phyloP scores from a whole-genome alignment of 1,140 invertebrate species.

The Papilio polyxenes region DNA sequence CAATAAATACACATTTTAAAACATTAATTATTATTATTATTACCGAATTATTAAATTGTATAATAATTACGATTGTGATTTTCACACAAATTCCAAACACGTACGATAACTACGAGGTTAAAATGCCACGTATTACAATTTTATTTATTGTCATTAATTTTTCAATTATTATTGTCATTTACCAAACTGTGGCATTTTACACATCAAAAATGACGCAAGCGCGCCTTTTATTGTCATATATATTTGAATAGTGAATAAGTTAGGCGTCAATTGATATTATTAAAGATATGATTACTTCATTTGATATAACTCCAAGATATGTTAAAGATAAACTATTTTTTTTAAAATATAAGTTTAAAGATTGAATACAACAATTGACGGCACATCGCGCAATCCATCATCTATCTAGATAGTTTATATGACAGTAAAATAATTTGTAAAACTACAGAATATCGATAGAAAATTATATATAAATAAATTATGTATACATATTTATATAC shows the following conservation, averaged over 20 bases:
- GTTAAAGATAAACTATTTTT: constrained; percentile 43
- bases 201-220: constrained; percentile 1
- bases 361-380: constrained; percentile 64
- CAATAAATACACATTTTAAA: constrained; percentile 77
- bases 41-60: constrained; percentile 64
- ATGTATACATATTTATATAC: constrained; percentile 72
- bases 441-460: constrained; percentile 77
- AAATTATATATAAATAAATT: constrained; percentile 74
- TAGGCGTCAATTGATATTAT: constrained; percentile 3
- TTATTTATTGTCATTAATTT: constrained; percentile 55
- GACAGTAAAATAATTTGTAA: constrained; percentile 74
- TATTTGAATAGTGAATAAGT: background rate
- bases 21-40: constrained; percentile 66
- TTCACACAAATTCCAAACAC: constrained; percentile 42
- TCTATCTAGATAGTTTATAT: constrained; percentile 63
- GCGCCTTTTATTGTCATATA: background rate
- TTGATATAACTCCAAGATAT: constrained; percentile 45
- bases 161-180: constrained; percentile 52
- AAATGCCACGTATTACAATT: constrained; percentile 39
- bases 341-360: constrained; percentile 48
- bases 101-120: constrained; percentile 43
- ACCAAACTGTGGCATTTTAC: constrained; percentile 1
- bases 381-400: constrained; percentile 59
- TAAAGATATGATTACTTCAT: constrained; percentile 48
- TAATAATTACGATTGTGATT: constrained; percentile 54